Base-by-base conservation (phyloP, 2,888 invertebrate genomes). In the Chrysina gloriosa region DNA sequence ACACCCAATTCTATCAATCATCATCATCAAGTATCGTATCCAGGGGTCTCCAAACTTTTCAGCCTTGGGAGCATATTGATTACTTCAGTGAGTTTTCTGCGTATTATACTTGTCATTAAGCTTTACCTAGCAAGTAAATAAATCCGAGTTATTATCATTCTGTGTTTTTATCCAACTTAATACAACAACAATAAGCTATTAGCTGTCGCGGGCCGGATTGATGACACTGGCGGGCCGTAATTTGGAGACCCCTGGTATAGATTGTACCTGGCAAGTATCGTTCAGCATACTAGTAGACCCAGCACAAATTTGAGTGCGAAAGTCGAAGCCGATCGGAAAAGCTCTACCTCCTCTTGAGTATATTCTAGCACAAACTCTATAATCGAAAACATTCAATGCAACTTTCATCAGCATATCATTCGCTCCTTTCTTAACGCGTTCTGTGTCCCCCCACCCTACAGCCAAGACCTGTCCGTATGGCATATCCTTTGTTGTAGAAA, bases 261-360 rank as follows among this genome's bases (percentile, higher is more conserved):
- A 42, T 2, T 11, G n/a, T 47, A 50, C 50, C 50, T 9, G 27
- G 14, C 50, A 50, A 25, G 50, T 50, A 25, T 50, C 50, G 11
- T 50, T 50, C 6, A 3, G 1, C 6, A 27, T 23, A n/a, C 11
- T 27, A 11, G 25, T 50, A 6, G 50, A 50, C 6, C 50, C 50
- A 11, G 25, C 25, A 27, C 50, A 50, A 0, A 50, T n/a, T 25
- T 50, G 50, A 23, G 27, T 14, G n/a, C 4, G 25, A 1, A 3
- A 25, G 14, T 50, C 27, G n/a, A 50, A 23, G 4, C 50, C 50
- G 9, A 9, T 25, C 6, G 50, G 50, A 27, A 27, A 7, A 6
- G 2, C 4, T 11, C 0, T 2, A n/a, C 25, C n/a, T 6, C 3
- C 2, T 2, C 6, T 27, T n/a, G 2, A 2, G n/a, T 19, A 50